phyloP scores from a whole-genome alignment of 2,113 vertebrate genomes.

The Chauna torquata region DNA sequence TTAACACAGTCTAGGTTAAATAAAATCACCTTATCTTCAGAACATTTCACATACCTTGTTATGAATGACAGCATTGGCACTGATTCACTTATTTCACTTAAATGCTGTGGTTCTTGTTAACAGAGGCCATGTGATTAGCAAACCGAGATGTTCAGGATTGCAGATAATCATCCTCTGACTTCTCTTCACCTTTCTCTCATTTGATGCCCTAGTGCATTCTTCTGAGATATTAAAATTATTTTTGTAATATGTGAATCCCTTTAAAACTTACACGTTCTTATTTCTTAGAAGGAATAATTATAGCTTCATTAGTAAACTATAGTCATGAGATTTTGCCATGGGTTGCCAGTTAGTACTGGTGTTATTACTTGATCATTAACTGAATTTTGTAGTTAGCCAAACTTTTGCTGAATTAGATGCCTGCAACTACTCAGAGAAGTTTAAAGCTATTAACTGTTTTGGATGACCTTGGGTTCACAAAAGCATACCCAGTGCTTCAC shows the following conservation, averaged over 20 bases:
- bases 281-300: background rate
- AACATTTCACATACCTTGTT: background rate
- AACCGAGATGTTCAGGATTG: background rate
- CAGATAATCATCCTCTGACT: background rate
- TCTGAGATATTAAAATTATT: background rate
- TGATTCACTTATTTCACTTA: background rate
- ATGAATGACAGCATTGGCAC: background rate
- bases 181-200: background rate
- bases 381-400: background rate
- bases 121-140: background rate
- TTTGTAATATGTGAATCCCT: background rate
- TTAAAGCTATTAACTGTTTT: background rate
- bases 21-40: background rate
- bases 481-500: background rate
- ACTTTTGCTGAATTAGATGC: background rate
- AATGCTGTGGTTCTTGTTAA: background rate
- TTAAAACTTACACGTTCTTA: background rate
- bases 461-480: constrained; percentile 16
- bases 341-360: background rate
- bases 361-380: constrained; percentile 23
- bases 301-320: background rate
- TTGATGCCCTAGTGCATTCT: background rate
- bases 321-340: background rate
- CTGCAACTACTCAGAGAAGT: background rate
- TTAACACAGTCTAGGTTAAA: background rate